A percentile compares a stretch with the other conserved stretches of the same genome.
Evolutionary conservation across 2,113 vertebrate genomes (phyloP).

Genomic region (Triplophysa siluroides): DNA sequence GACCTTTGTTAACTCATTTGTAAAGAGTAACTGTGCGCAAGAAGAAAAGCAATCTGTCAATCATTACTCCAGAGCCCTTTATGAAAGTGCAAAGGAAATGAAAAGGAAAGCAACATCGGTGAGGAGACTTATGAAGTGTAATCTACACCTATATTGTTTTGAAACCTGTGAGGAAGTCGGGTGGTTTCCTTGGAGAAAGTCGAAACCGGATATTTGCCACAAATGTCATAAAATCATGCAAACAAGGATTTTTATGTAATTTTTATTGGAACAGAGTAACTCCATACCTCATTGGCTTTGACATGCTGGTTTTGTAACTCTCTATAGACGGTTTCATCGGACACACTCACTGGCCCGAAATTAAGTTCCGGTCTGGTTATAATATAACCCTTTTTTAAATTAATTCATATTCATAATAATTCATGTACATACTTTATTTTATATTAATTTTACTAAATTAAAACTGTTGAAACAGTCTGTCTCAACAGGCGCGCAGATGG

Average conservation of each 20-base stretch:
- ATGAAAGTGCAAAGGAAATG: conserved; percentile 1
- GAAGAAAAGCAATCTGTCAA: conserved; percentile 23
- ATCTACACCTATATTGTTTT: conserved; percentile 20
- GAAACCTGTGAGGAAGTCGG: neutral
- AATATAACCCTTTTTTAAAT: no score
- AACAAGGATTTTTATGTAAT: neutral
- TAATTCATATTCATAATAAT: no score
- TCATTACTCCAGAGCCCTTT: neutral
- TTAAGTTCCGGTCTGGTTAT: no score
- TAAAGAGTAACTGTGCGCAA: conserved; percentile 6
- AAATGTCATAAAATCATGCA: neutral
- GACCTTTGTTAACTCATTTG: conserved; percentile 14
- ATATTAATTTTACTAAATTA: no score
- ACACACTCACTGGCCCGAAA: no score
- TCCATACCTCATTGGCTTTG: neutral
- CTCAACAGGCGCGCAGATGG: no score
- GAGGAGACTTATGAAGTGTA: conserved; percentile 10
- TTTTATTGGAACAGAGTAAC: neutral
- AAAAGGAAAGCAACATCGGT: neutral
- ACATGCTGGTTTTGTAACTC: neutral
- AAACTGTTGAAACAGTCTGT: no score
- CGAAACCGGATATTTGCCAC: neutral
- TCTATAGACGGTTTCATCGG: neutral
- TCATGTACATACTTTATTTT: no score
- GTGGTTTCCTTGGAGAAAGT: neutral